These are phyloP conservation scores for Lamellibrachia satsuma DNA, from an alignment of 2,888 invertebrate genomes.

Conservation along the genomic window DNA sequence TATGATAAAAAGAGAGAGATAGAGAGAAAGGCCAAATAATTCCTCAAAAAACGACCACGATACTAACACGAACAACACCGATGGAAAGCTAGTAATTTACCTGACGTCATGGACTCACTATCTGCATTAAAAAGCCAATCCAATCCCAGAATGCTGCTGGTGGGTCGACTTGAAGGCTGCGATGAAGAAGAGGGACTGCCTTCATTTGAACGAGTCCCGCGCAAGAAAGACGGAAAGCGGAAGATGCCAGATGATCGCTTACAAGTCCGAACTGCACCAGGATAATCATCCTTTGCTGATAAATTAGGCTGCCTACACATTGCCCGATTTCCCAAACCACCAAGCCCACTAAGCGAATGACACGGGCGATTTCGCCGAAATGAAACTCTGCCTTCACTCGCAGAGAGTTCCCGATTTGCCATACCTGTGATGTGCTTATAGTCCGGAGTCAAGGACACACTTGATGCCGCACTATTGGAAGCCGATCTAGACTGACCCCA, in stretches of 20 bases:
- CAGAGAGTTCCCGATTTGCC: not conserved
- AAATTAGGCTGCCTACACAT: not conserved
- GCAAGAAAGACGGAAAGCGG: not conserved
- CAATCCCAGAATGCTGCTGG: conserved; percentile 71
- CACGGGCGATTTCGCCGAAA: conserved; percentile 6
- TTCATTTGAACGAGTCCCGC: not conserved
- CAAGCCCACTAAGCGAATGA: conserved; percentile 17
- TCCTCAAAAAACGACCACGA: not conserved
- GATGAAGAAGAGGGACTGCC: not conserved
- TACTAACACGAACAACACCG: not conserved
- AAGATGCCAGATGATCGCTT: not conserved
- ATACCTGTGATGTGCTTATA: conserved; percentile 12
- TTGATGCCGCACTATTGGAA: not conserved
- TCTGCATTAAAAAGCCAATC: conserved; percentile 73
- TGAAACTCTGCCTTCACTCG: not conserved
- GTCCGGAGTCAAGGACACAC: not conserved
- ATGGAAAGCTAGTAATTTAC: conserved; percentile 30
- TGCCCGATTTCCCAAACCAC: conserved; percentile 1
- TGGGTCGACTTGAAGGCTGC: not conserved
- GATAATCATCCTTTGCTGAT: not conserved
- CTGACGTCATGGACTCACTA: conserved; percentile 53
- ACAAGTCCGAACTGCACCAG: not conserved
- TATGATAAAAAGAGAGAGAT: not conserved
- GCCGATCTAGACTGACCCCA: not conserved
- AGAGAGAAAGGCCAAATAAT: not conserved